Percentiles rank a stretch among this genome's conserved stretches.
phyloP scores from a whole-genome alignment of 2,113 vertebrate genomes.

The Mirounga angustirostris region DNA sequence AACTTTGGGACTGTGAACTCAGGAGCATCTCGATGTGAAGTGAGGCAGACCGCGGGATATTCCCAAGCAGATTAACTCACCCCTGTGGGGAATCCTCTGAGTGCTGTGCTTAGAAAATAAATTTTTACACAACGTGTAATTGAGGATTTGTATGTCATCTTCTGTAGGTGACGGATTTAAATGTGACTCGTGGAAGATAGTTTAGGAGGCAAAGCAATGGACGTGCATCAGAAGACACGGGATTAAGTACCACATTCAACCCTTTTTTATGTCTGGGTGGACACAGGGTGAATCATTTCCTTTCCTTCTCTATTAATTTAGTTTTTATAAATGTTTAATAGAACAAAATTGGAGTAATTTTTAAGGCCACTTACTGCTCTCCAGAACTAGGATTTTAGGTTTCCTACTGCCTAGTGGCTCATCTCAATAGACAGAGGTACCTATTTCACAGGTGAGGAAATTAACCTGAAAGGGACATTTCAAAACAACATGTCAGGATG shows the following conservation, averaged over 20 bases:
- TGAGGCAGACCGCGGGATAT: neutral
- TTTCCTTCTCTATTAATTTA: neutral
- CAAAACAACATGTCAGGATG: neutral
- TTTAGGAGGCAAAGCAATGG: neutral
- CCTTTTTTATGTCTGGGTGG: neutral
- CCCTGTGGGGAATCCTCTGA: neutral
- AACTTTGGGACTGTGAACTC: neutral
- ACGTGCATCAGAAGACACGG: neutral
- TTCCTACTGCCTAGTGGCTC: neutral
- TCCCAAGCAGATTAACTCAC: neutral
- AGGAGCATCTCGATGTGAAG: neutral
- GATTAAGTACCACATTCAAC: neutral
- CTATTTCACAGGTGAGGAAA: no score
- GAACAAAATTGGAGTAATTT: no score
- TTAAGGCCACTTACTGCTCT: neutral
- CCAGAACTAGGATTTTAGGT: neutral
- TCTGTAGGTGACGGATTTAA: neutral
- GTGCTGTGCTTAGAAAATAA: neutral
- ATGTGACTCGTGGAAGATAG: neutral
- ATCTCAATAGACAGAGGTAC: neutral
- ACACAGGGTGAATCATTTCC: neutral
- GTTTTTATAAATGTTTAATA: neutral
- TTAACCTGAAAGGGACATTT: neutral
- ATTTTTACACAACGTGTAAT: neutral
- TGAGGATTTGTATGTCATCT: neutral